Evolutionary conservation across 2,797 vertebrate species (phyloP), one percentile per base, ranked within the genome.

Genomic region (Gadopsis marmoratus): DNA sequence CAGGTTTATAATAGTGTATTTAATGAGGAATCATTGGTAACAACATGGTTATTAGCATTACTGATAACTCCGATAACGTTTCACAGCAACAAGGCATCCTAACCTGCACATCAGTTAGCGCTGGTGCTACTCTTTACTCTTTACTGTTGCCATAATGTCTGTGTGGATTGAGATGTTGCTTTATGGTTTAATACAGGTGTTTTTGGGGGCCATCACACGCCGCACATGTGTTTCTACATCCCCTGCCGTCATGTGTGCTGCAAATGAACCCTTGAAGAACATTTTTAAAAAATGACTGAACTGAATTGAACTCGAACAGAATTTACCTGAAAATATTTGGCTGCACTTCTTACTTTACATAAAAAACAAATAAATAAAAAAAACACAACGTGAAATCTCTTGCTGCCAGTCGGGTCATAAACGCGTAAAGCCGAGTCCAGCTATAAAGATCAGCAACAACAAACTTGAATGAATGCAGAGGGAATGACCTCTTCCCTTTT

Each of bases 401-500:
- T 2, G 10, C 3, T 50, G n/a, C 21, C 16, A 12, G 71, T 56
- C 39, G 12, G 29, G 41, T 26, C 50, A n/a, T 48, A 45, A 41
- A 45, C 55, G 26, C 3, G 1, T 21, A 19, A 13, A 82, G 3
- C n/a, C 21, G 58, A 48, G 39, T 69, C 41, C 56, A 2, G 82
- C 60, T 1, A 55, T 63, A 73, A 53, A 61, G 62, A 68, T 19
- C 74, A 17, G 59, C 67, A 48, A 83, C 83, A 78, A 77, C 58
- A 71, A 82, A 76, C 60, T 26, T 45, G 17, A 71, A 41, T 23
- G 63, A 69, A 75, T 71, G 60, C 81, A 67, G 71, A 85, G 50
- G 26, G 91, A 94, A 90, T 93, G 91, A 96, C 96, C 95, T 95
- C 91, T 90, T 92, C 91, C 78, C 93, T 93, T 93, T 93, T 92